Conservation (phyloP, 2,888 invertebrate species). For the Creontiades dilutus region DNA sequence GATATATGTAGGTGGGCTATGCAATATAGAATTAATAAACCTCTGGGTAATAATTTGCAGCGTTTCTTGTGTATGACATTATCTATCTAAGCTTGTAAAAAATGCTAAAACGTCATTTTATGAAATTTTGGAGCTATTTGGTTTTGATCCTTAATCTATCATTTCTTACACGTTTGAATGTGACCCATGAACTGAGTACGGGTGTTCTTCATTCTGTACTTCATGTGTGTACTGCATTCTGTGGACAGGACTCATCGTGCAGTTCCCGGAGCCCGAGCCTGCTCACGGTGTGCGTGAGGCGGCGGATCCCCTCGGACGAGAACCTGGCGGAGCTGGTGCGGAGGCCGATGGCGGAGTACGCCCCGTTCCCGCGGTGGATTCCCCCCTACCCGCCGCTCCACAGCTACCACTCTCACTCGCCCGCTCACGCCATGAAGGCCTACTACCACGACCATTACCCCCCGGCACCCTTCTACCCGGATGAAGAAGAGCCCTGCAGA, state of each 20-base stretch:
- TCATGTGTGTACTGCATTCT: too few relatives aligned
- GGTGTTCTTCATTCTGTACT: too few relatives aligned
- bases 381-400: conserved; percentile 78
- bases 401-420: conserved; percentile 62
- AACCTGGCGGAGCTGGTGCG: conserved; percentile 83
- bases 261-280: conserved; percentile 86
- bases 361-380: conserved; percentile 88
- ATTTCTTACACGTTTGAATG: too few relatives aligned
- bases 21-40: too few relatives aligned
- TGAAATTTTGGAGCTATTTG: too few relatives aligned
- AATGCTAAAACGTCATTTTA: too few relatives aligned
- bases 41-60: too few relatives aligned
- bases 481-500: conserved; percentile 86
- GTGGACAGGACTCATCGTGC: conserved; percentile 80
- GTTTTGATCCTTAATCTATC: too few relatives aligned
- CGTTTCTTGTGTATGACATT: too few relatives aligned
- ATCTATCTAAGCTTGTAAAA: too few relatives aligned
- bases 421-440: conserved; percentile 64
- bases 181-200: too few relatives aligned
- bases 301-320: conserved; percentile 92
- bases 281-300: conserved; percentile 91
- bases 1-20: too few relatives aligned
- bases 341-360: conserved; percentile 82
- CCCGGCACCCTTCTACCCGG: conserved; percentile 81
- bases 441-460: conserved; percentile 84